Evolutionary conservation across 2,113 vertebrate genomes (phyloP), one percentile per base, ranked within the genome.

Genomic region (Propithecus coquereli): DNA sequence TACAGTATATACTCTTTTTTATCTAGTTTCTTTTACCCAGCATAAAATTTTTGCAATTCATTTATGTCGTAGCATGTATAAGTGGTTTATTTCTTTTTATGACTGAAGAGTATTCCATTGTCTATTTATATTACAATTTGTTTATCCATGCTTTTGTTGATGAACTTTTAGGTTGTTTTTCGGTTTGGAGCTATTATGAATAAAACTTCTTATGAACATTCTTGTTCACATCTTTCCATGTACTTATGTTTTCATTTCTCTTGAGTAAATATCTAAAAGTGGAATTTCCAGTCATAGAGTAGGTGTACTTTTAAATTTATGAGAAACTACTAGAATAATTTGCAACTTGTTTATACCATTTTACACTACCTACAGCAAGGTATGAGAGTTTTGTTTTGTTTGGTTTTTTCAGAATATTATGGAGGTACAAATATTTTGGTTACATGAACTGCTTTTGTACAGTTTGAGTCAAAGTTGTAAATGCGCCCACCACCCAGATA

Each of bases 181-280:
- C 65, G 68, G 11, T 85, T 93, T 89, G 45, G 40, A 94, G 20
- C 71, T 63, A 54, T 40, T 84, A 40, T 82, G 68, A 95, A 77
- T 37, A 86, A 87, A 87, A 79, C 2, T 45, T 5, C 45, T 77
- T 77, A 34, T 71, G 45, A 81, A 71, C 11, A 32, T 73, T 90
- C 25, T 37, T 37, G 17, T 79, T 73, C 10, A 80, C 13, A 79
- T 59, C 54, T 90, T 90, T 84, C n/a, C 45, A 22, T 63, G 9
- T 82, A 61, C 10, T 47, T 73, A 40, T 27, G 40, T 59, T 86
- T 96, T 90, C 43, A 90, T 76, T 97, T 92, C 18, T 94, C 65
- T 81, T 91, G 32, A 94, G 25, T 88, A 80, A 87, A 94, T 66
- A 57, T 47, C 25, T n/a, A 54, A 63, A 95, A 80, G 32, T 68